phyloP scores from a whole-genome alignment of 2,888 invertebrate genomes.

The Dascillus cervinus region DNA sequence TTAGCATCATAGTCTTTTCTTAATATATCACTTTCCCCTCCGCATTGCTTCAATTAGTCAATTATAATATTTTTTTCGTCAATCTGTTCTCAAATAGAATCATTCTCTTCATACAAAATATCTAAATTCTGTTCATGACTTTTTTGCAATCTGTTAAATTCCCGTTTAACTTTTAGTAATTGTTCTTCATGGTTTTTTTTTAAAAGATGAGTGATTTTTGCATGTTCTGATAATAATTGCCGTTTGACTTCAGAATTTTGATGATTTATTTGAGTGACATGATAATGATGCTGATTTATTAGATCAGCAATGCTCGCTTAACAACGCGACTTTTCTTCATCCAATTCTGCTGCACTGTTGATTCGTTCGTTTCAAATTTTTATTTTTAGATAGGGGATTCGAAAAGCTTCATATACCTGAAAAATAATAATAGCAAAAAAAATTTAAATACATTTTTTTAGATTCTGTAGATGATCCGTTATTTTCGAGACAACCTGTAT shows the following conservation, averaged over 20 bases:
- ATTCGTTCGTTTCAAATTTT: conserved; percentile 44
- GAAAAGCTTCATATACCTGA: conserved; percentile 56
- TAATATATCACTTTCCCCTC: conserved; percentile 29
- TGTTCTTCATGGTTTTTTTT: conserved; percentile 31
- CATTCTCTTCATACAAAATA: conserved; percentile 40
- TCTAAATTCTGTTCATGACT: conserved; percentile 37
- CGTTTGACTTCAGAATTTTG: conserved; percentile 32
- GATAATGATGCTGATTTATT: conserved; percentile 29
- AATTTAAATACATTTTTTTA: no score
- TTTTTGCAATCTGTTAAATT: conserved; percentile 35
- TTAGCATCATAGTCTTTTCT: conserved; percentile 32
- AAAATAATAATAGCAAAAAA: no score
- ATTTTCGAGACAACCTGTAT: no score
- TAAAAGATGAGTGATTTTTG: conserved; percentile 23
- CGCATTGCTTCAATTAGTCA: conserved; percentile 22
- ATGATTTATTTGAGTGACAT: conserved; percentile 32
- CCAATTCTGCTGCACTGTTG: conserved; percentile 33
- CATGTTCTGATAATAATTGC: conserved; percentile 28
- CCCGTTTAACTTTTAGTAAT: conserved; percentile 28
- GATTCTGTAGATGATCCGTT: no score
- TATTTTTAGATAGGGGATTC: conserved; percentile 47
- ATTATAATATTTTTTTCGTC: conserved; percentile 34
- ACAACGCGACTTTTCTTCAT: conserved; percentile 34
- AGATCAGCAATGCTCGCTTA: conserved; percentile 31
- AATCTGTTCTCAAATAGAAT: conserved; percentile 37